Evolutionary conservation across 1,140 invertebrate genomes (phyloP).

Genomic region (Cotesia typhae): DNA sequence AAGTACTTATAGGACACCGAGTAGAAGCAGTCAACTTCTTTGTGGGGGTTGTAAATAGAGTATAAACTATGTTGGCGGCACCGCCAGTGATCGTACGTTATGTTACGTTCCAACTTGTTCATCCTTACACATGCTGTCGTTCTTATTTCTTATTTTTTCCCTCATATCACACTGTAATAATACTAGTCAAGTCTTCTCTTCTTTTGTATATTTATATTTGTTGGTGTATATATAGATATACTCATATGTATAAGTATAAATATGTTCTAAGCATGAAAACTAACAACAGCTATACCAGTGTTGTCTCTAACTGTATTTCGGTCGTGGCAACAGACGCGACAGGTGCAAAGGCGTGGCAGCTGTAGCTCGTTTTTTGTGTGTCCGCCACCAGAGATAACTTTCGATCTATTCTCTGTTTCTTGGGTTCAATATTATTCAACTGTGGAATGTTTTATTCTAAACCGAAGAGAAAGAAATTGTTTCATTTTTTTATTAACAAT

Average conservation of each 20-base stretch:
- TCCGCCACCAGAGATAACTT: conserved; percentile 48
- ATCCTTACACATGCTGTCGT: too few species aligned
- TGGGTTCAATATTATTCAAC: neutral
- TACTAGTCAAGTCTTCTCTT: too few species aligned
- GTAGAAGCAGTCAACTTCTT: neutral
- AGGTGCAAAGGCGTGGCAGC: conserved; percentile 48
- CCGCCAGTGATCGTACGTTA: neutral
- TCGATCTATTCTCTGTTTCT: conserved; percentile 12
- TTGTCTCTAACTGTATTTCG: conserved; percentile 54
- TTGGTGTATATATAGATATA: neutral
- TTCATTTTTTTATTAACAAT: neutral
- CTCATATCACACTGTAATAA: too few species aligned
- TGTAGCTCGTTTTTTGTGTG: conserved; percentile 50
- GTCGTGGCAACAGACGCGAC: conserved; percentile 55
- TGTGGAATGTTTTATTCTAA: too few species aligned
- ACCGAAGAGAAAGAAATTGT: neutral
- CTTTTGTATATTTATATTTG: too few species aligned
- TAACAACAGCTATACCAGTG: neutral
- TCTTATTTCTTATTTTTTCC: too few species aligned
- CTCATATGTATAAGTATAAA: neutral
- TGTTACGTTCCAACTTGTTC: neutral
- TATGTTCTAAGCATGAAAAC: neutral
- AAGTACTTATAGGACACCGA: neutral
- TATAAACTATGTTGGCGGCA: neutral
- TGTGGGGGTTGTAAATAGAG: conserved; percentile 12